A percentile compares a stretch with the other conserved stretches of the same genome.
phyloP scores from a whole-genome alignment of 2,888 invertebrate species.

The Dermolepida albohirtum region DNA sequence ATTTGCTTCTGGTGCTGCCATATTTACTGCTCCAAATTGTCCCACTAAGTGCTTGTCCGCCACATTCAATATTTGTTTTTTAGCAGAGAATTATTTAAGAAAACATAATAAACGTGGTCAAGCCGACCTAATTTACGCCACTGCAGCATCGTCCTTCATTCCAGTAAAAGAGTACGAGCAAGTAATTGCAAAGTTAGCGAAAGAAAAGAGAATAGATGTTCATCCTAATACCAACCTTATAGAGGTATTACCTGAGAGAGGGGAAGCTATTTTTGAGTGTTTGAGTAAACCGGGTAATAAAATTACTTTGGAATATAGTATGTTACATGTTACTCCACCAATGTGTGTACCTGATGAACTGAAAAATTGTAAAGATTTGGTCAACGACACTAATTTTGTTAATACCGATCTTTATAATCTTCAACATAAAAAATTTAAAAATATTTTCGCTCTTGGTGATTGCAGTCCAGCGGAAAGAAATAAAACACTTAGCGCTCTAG shows the following conservation, averaged over 20 bases:
- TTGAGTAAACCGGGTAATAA: slow-evolving; percentile 67
- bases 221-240: slow-evolving; percentile 81
- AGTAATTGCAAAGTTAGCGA: slow-evolving; percentile 80
- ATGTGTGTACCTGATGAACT: slow-evolving; percentile 83
- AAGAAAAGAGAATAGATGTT: slow-evolving; percentile 80
- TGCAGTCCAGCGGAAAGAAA: slow-evolving; percentile 94
- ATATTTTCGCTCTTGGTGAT: slow-evolving; percentile 95
- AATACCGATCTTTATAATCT: slow-evolving; percentile 83
- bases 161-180: slow-evolving; percentile 94
- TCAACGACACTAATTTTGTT: slow-evolving; percentile 81
- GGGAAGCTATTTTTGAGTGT: slow-evolving; percentile 84
- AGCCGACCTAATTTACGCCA: slow-evolving; percentile 85
- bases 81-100: slow-evolving; percentile 87
- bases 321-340: slow-evolving; percentile 92
- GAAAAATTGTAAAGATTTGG: slow-evolving; percentile 69
- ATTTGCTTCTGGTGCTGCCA: slow-evolving; percentile 82
- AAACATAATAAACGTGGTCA: slow-evolving; percentile 79
- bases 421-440: slow-evolving; percentile 82
- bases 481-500: slow-evolving; percentile 96
- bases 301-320: slow-evolving; percentile 71
- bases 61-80: slow-evolving; percentile 95
- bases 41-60: slow-evolving; percentile 98
- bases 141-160: slow-evolving; percentile 89
- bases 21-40: slow-evolving; percentile 93
- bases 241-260: slow-evolving; percentile 76